These are phyloP conservation scores for Mamestra configurata DNA, from an alignment of 1,140 invertebrate genomes.

Conservation along the genomic window DNA sequence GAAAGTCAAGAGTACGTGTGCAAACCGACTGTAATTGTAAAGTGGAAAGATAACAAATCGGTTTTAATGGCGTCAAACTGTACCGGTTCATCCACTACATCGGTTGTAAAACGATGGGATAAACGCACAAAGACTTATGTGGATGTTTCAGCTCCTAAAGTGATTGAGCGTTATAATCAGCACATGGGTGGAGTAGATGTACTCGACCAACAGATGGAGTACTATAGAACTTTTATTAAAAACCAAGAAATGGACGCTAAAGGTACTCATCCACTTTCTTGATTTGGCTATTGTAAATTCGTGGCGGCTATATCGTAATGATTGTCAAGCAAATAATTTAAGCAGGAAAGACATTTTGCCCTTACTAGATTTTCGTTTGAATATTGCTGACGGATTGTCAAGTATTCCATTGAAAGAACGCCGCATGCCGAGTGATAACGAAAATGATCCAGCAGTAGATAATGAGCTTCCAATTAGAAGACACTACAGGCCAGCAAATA, in stretches of 20 bases:
- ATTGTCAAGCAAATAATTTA: slow-evolving; percentile 48
- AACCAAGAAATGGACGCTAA: slow-evolving; percentile 60
- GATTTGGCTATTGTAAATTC: slow-evolving; percentile 56
- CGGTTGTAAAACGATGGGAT: slow-evolving; percentile 52
- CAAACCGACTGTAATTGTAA: slow-evolving; percentile 46
- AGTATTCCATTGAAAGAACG: neutral
- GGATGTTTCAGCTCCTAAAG: slow-evolving; percentile 53
- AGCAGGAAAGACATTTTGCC: slow-evolving; percentile 43
- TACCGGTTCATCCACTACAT: slow-evolving; percentile 49
- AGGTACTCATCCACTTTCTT: slow-evolving; percentile 59
- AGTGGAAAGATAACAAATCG: slow-evolving; percentile 63
- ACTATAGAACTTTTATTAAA: slow-evolving; percentile 59
- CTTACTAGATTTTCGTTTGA: slow-evolving; percentile 56
- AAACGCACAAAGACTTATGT: slow-evolving; percentile 46
- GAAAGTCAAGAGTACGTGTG: slow-evolving; percentile 57
- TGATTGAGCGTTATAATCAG: slow-evolving; percentile 54
- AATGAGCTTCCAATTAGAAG: no score
- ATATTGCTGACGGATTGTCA: slow-evolving; percentile 49
- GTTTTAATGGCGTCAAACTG: slow-evolving; percentile 61
- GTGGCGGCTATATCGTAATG: slow-evolving; percentile 56
- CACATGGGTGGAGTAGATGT: slow-evolving; percentile 59
- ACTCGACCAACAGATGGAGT: slow-evolving; percentile 55
- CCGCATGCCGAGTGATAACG: slow-evolving; percentile 23
- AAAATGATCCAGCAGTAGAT: slow-evolving; percentile 16
- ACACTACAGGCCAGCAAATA: slow-evolving; percentile 43